A percentile compares a stretch with the other conserved stretches of the same genome.
These are phyloP conservation scores for Octonoba sinensis DNA, from an alignment of 2,888 invertebrate species.

Conservation along the genomic window DNA sequence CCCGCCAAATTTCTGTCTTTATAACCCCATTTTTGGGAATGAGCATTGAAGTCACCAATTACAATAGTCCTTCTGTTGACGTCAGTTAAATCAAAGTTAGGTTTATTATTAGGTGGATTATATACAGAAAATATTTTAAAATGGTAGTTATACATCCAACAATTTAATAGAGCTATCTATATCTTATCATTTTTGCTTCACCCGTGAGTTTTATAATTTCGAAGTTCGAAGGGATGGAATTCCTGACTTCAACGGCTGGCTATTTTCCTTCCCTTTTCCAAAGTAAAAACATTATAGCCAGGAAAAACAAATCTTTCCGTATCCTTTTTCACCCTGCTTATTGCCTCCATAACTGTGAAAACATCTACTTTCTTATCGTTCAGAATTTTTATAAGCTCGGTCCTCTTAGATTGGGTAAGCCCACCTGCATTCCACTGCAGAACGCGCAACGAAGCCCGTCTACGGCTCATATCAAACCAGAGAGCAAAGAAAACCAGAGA, in stretches of 20 bases:
- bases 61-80: slow-evolving; percentile 4
- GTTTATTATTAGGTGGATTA: slow-evolving; percentile 5
- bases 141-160: background rate
- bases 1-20: slow-evolving; percentile 5
- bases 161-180: background rate
- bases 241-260: slow-evolving; percentile 9
- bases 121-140: slow-evolving; percentile 13
- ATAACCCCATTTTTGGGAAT: slow-evolving; percentile 2
- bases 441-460: slow-evolving; percentile 1
- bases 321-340: background rate
- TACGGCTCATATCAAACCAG: background rate
- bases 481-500: background rate
- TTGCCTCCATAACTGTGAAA: background rate
- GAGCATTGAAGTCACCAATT: no score
- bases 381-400: background rate
- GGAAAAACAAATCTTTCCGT: slow-evolving; percentile 5
- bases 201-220: background rate
- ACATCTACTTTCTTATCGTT: slow-evolving; percentile 6
- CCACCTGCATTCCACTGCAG: slow-evolving; percentile 13
- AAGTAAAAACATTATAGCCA: background rate
- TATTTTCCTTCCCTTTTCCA: slow-evolving; percentile 16
- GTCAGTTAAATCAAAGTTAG: slow-evolving; percentile 5
- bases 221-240: background rate
- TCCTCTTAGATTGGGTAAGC: slow-evolving; percentile 3
- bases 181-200: slow-evolving; percentile 13